Percentiles rank a stretch among this genome's conserved stretches.
Conservation (phyloP, 1,140 invertebrate species). For the Drosophila lini region DNA sequence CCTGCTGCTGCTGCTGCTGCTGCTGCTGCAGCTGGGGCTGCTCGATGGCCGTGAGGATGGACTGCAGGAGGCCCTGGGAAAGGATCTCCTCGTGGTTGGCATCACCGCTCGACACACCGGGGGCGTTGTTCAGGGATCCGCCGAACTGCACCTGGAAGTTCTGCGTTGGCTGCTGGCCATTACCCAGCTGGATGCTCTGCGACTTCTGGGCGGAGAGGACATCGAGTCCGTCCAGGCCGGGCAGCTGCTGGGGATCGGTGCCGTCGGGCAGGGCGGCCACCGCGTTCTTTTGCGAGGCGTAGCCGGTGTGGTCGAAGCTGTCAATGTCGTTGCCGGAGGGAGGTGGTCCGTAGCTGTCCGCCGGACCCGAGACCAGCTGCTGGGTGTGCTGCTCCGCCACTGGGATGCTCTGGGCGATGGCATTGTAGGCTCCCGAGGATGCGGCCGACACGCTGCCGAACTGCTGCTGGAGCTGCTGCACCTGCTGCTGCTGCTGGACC, state of each 20-base stretch:
- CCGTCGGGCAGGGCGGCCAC: conserved; percentile 71
- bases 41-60: conserved; percentile 90
- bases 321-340: conserved; percentile 67
- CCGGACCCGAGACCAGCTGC: conserved; percentile 57
- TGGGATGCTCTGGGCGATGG: conserved; percentile 79
- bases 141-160: conserved; percentile 91
- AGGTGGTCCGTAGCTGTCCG: conserved; percentile 73
- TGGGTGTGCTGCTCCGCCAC: conserved; percentile 84
- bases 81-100: conserved; percentile 89
- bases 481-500: conserved; percentile 66
- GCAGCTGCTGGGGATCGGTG: conserved; percentile 66
- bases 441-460: conserved; percentile 57
- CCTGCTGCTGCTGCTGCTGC: conserved; percentile 38
- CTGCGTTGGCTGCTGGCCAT: conserved; percentile 85
- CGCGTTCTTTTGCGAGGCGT: conserved; percentile 72
- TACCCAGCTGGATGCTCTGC: conserved; percentile 80
- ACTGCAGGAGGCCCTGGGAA: conserved; percentile 90
- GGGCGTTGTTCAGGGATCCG: conserved; percentile 80
- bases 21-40: conserved; percentile 85
- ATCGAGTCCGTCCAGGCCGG: conserved; percentile 80
- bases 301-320: conserved; percentile 61
- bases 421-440: conserved; percentile 60
- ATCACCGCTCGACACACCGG: conserved; percentile 26
- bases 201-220: conserved; percentile 85
- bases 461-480: conserved; percentile 47